phyloP scores from a whole-genome alignment of 2,113 vertebrate species.

The Macrotus californicus region DNA sequence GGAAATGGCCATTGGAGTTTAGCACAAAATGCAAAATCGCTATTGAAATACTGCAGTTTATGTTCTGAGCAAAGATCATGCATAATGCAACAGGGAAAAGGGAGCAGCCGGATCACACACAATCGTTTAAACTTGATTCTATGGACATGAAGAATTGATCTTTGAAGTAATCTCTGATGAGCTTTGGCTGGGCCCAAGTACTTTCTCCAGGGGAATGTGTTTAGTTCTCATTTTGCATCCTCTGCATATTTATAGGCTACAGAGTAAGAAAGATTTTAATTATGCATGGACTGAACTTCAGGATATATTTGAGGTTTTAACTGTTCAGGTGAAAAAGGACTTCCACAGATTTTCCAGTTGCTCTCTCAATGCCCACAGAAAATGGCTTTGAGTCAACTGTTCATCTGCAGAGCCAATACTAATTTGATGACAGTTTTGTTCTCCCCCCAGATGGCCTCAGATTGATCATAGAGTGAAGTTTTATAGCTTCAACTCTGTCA shows the following conservation, averaged over 20 bases:
- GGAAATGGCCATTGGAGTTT: conserved; percentile 7
- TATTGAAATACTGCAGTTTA: conserved; percentile 64
- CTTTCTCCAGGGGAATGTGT: conserved; percentile 40
- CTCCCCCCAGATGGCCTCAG: not conserved
- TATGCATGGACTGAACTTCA: conserved; percentile 58
- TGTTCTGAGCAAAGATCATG: conserved; percentile 57
- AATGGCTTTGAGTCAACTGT: not conserved
- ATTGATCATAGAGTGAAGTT: not conserved
- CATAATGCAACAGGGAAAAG: conserved; percentile 58
- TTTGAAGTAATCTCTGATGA: conserved; percentile 69
- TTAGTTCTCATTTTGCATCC: conserved; percentile 50
- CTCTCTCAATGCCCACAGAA: not conserved
- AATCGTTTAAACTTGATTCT: conserved; percentile 64
- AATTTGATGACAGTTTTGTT: not conserved
- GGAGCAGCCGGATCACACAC: conserved; percentile 39
- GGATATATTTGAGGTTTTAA: conserved; percentile 47
- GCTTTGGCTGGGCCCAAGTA: conserved; percentile 18
- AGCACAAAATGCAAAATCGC: conserved; percentile 57
- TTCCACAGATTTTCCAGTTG: not conserved
- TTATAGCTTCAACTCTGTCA: not conserved
- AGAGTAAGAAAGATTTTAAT: conserved; percentile 70
- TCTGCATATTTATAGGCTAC: conserved; percentile 67
- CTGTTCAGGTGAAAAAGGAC: not conserved
- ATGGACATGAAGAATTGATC: conserved; percentile 58
- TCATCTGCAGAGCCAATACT: not conserved